phyloP scores from a whole-genome alignment of 2,113 vertebrate species.

The Microtus ochrogaster region DNA sequence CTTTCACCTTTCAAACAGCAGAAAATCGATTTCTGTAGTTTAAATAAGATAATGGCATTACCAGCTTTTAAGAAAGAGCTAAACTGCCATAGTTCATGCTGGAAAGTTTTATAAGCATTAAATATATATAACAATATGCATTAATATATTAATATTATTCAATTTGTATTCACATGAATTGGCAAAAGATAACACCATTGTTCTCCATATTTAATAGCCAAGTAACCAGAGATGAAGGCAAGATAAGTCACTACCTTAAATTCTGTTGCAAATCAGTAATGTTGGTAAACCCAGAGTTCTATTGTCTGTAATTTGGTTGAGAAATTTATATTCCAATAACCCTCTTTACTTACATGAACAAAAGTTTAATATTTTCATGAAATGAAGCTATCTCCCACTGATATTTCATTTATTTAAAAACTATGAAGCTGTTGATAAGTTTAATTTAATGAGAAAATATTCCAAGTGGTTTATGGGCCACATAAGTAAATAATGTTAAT shows the following conservation, averaged over 20 bases:
- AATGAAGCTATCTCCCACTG: background rate
- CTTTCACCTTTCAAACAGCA: background rate
- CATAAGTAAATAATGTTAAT: background rate
- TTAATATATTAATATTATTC: background rate
- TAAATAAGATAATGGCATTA: background rate
- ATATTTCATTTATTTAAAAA: background rate
- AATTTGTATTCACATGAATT: background rate
- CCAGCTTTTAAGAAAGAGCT: background rate
- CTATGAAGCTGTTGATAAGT: background rate
- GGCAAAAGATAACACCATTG: background rate
- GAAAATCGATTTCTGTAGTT: background rate
- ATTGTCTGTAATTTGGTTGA: background rate
- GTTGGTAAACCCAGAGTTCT: background rate
- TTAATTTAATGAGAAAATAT: slow-evolving; percentile 21
- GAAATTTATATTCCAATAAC: background rate
- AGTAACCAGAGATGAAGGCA: background rate
- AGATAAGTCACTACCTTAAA: background rate
- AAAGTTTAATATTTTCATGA: background rate
- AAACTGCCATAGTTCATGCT: background rate
- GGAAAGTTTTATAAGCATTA: background rate
- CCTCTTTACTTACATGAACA: background rate
- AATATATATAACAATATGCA: background rate
- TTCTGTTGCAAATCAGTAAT: background rate
- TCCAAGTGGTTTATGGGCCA: background rate
- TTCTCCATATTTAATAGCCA: background rate